phyloP scores from a whole-genome alignment of 2,888 invertebrate species.

The Andricus quercusramuli region DNA sequence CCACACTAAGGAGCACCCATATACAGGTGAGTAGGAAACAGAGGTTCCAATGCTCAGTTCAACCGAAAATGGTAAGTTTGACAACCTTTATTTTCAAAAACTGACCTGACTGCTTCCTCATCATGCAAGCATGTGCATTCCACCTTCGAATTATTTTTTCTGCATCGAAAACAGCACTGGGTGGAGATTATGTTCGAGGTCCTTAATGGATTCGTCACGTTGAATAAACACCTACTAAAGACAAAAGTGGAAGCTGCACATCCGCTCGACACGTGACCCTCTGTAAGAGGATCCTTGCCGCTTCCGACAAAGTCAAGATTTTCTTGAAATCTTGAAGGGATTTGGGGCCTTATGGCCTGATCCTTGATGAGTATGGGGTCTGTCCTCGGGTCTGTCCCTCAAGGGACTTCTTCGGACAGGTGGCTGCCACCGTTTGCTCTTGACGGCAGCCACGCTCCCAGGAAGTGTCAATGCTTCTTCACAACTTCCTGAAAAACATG shows the following conservation, averaged over 20 bases:
- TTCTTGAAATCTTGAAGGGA: constrained; percentile 50
- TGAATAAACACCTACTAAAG: constrained; percentile 40
- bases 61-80: too few relatives aligned
- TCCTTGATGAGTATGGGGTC: constrained; percentile 37
- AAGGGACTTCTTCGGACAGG: constrained; percentile 63
- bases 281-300: constrained; percentile 59
- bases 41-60: too few relatives aligned
- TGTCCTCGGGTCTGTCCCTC: constrained; percentile 54
- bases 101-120: background rate
- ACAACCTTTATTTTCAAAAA: background rate
- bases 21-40: too few relatives aligned
- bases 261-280: constrained; percentile 59
- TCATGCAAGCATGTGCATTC: background rate
- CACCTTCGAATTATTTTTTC: background rate
- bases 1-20: too few relatives aligned
- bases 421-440: constrained; percentile 65
- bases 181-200: constrained; percentile 13
- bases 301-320: constrained; percentile 58
- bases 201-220: constrained; percentile 38
- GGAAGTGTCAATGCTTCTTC: constrained; percentile 60
- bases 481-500: constrained; percentile 66
- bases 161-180: background rate
- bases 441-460: constrained; percentile 64
- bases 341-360: constrained; percentile 27
- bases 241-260: constrained; percentile 49